A percentile compares a stretch with the other conserved stretches of the same genome.
Evolutionary conservation across 2,113 vertebrate genomes (phyloP).

Genomic region (Oncorhynchus mykiss): DNA sequence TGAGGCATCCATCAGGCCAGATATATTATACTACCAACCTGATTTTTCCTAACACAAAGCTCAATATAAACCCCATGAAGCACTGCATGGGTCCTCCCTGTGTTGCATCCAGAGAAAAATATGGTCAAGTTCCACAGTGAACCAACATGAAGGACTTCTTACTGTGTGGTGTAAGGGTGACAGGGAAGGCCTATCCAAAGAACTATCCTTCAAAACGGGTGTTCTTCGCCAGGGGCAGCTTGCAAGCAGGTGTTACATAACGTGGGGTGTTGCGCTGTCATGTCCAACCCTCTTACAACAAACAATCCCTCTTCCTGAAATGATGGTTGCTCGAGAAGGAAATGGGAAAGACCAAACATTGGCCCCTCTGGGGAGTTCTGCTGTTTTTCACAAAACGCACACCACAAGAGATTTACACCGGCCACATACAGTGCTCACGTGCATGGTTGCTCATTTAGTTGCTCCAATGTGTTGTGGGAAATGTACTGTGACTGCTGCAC

Average conservation of each 20-base stretch:
- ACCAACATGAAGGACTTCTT: not conserved
- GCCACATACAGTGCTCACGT: not conserved
- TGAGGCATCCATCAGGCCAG: no score
- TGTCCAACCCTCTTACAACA: conserved; percentile 60
- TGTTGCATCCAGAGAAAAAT: not conserved
- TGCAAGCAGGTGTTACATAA: conserved; percentile 53
- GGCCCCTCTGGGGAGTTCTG: conserved; percentile 37
- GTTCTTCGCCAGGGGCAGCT: conserved; percentile 49
- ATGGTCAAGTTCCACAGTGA: not conserved
- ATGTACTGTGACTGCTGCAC: not conserved
- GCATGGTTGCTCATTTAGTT: not conserved
- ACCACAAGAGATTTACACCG: not conserved
- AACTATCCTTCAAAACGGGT: conserved; percentile 60
- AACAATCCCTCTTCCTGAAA: conserved; percentile 73
- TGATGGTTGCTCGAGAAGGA: conserved; percentile 61
- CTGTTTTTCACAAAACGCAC: no score
- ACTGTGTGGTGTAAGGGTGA: conserved; percentile 1
- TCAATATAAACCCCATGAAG: no score
- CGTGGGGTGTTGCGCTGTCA: conserved; percentile 47
- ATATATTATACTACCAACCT: no score
- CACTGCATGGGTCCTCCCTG: no score
- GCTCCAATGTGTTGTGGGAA: conserved; percentile 1
- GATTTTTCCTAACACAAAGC: no score
- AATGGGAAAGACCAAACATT: conserved; percentile 60
- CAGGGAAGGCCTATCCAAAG: conserved; percentile 52